phyloP scores from a whole-genome alignment of 2,888 invertebrate genomes.

The Scelioninae gen. 1 region DNA sequence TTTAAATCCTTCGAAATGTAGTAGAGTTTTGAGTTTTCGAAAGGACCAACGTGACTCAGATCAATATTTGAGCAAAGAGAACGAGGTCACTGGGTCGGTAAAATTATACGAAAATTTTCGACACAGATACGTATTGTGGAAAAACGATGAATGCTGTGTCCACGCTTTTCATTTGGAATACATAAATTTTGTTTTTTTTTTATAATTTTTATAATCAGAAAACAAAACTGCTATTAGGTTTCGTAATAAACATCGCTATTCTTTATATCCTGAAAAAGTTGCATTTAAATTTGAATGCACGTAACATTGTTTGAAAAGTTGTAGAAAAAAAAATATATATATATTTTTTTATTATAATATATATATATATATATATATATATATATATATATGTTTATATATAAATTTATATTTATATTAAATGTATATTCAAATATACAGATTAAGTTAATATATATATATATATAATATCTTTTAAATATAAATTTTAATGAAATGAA shows the following conservation, averaged over 20 bases:
- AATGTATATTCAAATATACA: too few species aligned
- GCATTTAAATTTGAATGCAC: too few species aligned
- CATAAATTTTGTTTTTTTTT: conserved; percentile 35
- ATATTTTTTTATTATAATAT: too few species aligned
- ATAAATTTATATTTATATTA: too few species aligned
- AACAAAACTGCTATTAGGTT: conserved; percentile 19
- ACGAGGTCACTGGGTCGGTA: conserved; percentile 72
- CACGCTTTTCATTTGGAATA: conserved; percentile 30
- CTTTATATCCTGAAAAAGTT: background rate
- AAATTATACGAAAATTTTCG: conserved; percentile 72
- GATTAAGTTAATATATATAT: too few species aligned
- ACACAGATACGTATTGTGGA: conserved; percentile 65
- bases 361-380: too few species aligned
- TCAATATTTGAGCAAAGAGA: conserved; percentile 67
- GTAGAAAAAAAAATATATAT: too few species aligned
- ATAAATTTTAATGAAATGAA: too few species aligned
- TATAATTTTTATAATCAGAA: conserved; percentile 28
- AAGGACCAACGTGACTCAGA: conserved; percentile 67
- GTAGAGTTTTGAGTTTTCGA: conserved; percentile 62
- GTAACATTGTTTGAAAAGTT: too few species aligned
- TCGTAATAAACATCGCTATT: conserved; percentile 10
- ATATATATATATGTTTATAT: too few species aligned
- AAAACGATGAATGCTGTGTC: conserved; percentile 62
- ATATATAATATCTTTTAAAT: too few species aligned
- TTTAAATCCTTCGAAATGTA: conserved; percentile 54